Evolutionary conservation across 2,113 vertebrate species (phyloP).

Genomic region (Vulpes lagopus): DNA sequence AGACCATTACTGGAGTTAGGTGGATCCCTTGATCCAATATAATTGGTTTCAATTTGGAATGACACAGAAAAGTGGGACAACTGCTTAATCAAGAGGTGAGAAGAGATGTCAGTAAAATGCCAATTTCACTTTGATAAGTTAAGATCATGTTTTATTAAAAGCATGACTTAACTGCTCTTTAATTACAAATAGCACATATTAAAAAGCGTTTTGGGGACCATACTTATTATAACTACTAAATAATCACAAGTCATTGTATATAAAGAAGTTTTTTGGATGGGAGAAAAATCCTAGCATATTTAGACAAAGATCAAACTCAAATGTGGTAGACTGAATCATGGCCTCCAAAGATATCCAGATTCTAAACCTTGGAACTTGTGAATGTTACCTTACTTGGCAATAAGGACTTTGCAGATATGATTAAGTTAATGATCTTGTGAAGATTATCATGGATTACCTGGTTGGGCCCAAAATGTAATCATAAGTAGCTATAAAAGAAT

Average conservation of each 20-base stretch:
- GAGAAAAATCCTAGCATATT: neutral
- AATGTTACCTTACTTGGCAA: neutral
- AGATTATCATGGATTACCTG: neutral
- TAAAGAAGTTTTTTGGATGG: neutral
- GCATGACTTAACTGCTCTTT: neutral
- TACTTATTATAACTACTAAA: constrained; percentile 11
- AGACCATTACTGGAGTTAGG: neutral
- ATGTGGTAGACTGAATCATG: neutral
- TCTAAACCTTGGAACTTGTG: neutral
- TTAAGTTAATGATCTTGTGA: neutral
- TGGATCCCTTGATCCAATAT: neutral
- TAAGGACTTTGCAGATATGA: neutral
- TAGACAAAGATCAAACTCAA: neutral
- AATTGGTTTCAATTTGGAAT: neutral
- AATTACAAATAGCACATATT: neutral
- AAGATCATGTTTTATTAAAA: neutral
- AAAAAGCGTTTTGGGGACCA: neutral
- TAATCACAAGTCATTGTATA: neutral
- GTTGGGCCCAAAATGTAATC: neutral
- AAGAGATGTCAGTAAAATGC: neutral
- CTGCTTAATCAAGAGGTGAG: neutral
- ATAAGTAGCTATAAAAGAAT: neutral
- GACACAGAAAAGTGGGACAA: neutral
- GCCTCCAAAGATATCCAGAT: neutral
- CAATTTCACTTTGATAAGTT: neutral